A percentile compares a stretch with the other conserved stretches of the same genome.
Conservation (phyloP, 1,140 invertebrate species). For the Leptinotarsa texana region DNA sequence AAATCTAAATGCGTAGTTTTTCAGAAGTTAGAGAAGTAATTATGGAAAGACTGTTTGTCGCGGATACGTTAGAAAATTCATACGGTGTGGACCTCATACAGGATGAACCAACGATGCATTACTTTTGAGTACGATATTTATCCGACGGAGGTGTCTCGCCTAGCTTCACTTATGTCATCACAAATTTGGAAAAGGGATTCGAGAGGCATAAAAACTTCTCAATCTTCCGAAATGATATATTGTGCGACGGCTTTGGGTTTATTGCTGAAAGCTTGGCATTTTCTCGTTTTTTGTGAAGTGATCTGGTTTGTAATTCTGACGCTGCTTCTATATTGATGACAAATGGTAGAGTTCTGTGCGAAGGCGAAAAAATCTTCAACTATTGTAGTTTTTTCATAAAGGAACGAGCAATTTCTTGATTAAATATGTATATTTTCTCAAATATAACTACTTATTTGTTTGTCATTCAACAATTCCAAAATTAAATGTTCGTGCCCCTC, state of each 20-base stretch:
- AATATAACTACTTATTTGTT: too few species aligned
- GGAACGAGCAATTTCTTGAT: too few species aligned
- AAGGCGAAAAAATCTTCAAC: not conserved
- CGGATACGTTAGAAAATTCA: too few species aligned
- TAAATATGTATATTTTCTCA: too few species aligned
- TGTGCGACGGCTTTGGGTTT: conserved; percentile 1
- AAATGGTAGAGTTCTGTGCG: not conserved
- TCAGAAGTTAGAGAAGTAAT: not conserved
- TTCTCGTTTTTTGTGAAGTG: not conserved
- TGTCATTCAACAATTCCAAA: too few species aligned
- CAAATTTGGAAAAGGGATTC: conserved; percentile 18
- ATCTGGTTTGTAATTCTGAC: not conserved
- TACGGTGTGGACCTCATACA: too few species aligned
- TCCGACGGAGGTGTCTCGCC: not conserved
- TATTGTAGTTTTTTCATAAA: not conserved
- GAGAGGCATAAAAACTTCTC: conserved; percentile 11
- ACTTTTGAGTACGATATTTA: not conserved
- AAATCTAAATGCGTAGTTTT: not conserved
- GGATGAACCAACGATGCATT: not conserved
- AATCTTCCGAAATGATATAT: conserved; percentile 15
- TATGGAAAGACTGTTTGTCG: not conserved
- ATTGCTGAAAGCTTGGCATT: conserved; percentile 8
- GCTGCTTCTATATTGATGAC: not conserved
- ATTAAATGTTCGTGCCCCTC: too few species aligned
- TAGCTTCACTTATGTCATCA: conserved; percentile 14